A percentile compares a stretch with the other conserved stretches of the same genome.
phyloP scores from a whole-genome alignment of 2,113 vertebrate species.

The Motacilla alba region DNA sequence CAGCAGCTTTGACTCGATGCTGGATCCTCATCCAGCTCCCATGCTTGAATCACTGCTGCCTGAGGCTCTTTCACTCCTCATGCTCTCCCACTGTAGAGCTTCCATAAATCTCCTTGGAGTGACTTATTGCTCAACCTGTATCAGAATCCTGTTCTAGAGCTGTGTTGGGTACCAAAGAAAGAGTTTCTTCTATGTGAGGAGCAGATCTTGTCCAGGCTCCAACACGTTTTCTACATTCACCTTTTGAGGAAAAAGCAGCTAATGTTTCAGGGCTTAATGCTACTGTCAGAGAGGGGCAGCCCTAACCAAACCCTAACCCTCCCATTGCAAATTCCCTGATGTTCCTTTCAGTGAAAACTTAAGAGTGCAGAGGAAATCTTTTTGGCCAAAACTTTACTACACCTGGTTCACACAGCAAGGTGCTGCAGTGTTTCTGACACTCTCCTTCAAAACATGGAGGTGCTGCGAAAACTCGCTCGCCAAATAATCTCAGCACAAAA shows the following conservation, averaged over 20 bases:
- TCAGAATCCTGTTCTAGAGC: not conserved
- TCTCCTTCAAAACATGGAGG: not conserved
- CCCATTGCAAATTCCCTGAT: not conserved
- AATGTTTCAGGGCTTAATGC: not conserved
- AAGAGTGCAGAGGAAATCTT: not conserved
- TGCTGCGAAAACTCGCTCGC: not conserved
- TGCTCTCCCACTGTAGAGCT: slow-evolving; percentile 29
- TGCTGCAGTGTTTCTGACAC: not conserved
- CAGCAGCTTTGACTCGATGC: slow-evolving; percentile 48
- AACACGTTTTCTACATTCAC: not conserved
- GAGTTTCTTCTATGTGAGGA: not conserved
- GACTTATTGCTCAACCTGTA: not conserved
- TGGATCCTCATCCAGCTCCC: slow-evolving; percentile 46
- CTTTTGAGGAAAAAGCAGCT: slow-evolving; percentile 6
- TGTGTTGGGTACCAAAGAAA: not conserved
- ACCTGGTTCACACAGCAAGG: not conserved
- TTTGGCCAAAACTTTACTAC: not conserved
- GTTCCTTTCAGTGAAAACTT: not conserved
- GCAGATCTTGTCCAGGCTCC: not conserved
- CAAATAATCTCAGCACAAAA: not conserved
- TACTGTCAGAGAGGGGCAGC: not conserved
- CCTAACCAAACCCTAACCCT: not conserved
- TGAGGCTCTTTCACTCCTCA: slow-evolving; percentile 49
- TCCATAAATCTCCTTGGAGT: slow-evolving; percentile 40
- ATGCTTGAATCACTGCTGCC: slow-evolving; percentile 56